Conservation (phyloP, 2,888 invertebrate genomes). For the Lottia gigantea region DNA sequence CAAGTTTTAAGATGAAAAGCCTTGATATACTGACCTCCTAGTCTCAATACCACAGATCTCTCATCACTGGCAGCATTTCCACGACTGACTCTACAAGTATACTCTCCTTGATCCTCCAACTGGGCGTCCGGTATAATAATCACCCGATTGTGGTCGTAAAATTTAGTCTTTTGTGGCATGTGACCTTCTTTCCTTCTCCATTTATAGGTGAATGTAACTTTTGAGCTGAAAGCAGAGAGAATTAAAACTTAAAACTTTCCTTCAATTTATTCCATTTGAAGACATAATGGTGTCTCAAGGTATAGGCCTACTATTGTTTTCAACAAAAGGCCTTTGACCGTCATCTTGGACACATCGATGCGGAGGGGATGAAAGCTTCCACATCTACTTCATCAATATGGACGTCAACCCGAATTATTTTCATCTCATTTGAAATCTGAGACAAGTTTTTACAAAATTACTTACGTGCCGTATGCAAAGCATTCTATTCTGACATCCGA, state of each 20-base stretch:
- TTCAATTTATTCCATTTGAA: neutral
- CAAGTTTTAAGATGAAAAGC: too few species aligned
- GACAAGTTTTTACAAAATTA: neutral
- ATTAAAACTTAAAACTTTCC: neutral
- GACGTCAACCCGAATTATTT: too few species aligned
- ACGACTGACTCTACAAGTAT: conserved; percentile 81
- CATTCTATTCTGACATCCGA: conserved; percentile 93
- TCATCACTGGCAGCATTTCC: conserved; percentile 69
- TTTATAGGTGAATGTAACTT: conserved; percentile 41
- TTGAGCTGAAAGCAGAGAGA: conserved; percentile 23
- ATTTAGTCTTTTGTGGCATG: conserved; percentile 80
- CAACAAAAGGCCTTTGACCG: too few species aligned
- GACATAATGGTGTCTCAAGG: too few species aligned
- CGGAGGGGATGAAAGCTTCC: too few species aligned
- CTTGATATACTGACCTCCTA: conserved; percentile 12
- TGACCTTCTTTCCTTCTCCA: conserved; percentile 45
- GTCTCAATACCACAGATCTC: conserved; percentile 26
- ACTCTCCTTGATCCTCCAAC: conserved; percentile 93
- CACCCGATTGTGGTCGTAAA: conserved; percentile 85
- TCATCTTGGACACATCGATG: too few species aligned
- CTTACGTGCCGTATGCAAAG: conserved; percentile 92
- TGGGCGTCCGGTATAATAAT: conserved; percentile 87
- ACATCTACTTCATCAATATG: too few species aligned
- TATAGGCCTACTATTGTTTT: too few species aligned
- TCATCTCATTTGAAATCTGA: too few species aligned